These are phyloP conservation scores for Luperina testacea DNA, from an alignment of 2,888 invertebrate genomes.

Conservation along the genomic window DNA sequence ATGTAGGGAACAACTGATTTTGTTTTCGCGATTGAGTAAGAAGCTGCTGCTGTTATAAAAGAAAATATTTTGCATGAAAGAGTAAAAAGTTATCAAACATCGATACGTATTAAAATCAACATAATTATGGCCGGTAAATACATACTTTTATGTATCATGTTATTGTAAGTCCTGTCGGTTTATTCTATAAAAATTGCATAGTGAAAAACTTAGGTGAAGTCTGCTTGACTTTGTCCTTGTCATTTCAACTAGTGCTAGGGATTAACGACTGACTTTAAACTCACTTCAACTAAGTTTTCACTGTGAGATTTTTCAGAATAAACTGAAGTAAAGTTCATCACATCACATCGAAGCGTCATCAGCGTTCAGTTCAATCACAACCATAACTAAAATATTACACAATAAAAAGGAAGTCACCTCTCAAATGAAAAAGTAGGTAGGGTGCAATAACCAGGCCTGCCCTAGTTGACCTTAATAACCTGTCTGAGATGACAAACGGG, in stretches of 20 bases:
- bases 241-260: not conserved
- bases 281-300: not conserved
- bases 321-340: not conserved
- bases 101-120: too few species aligned
- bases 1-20: too few species aligned
- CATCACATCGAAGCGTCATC: not conserved
- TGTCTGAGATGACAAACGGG: constrained; percentile 62
- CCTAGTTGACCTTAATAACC: constrained; percentile 58
- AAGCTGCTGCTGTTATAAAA: too few species aligned
- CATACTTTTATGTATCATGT: not conserved
- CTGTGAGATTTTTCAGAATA: not conserved
- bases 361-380: not conserved
- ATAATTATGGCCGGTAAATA: not conserved
- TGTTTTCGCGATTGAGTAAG: too few species aligned
- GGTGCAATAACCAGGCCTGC: constrained; percentile 27
- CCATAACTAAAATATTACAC: not conserved
- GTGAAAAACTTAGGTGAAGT: not conserved
- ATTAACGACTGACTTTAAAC: too few species aligned
- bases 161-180: not conserved
- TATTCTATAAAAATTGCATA: not conserved
- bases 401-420: not conserved
- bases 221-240: not conserved
- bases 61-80: too few species aligned
- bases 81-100: too few species aligned
- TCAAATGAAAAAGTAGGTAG: constrained; percentile 20